Base-by-base conservation (phyloP, 1,140 invertebrate species). In the Formica exsecta region DNA sequence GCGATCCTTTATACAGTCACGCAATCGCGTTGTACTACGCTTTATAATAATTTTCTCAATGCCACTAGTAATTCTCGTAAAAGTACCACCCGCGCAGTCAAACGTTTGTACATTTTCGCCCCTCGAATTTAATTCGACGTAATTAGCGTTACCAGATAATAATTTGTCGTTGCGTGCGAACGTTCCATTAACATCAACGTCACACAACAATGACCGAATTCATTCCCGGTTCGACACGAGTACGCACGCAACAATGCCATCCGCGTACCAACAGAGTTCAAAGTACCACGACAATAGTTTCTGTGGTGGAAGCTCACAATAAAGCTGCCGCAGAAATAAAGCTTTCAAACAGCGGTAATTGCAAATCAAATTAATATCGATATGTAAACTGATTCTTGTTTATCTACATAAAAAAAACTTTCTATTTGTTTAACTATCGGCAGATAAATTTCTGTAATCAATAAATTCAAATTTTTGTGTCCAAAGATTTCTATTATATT, bases 241-340 rank as follows among this genome's bases (percentile, higher is more conserved):
- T 87, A 85, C 73, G 70, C 89, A 61, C 81, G 89, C 76, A 90
- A 90, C 81, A 90, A 88, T 90, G 75, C 76, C 85, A 71, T 76
- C 77, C 73, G 29, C 44, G 74, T 76, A 85, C 48, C 71, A 73
- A 81, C 65, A n/a, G 77, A 79, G 79, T 88, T 90, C 86, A 87
- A 90, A 90, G 84, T 29, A 81, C 22, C 61, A 11, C 61, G 77
- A 83, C 87, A 90, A 90, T 86, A 61, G 75, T 44, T 44, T 22
- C 41, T 38, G 41, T 16, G 66, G 61, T 76, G 62, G 70, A 57
- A 74, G 70, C 57, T 76, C 22, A 19, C 68, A 54, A 59, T 79
- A 25, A 89, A 48, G 32, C 57, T 32, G 11, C 36, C 44, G n/a
- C 29, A 51, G 66, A 88, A 80, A 75, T 25, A 57, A 32, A 73